Evolutionary conservation across 1,140 invertebrate genomes (phyloP), one percentile per base, ranked within the genome.

Genomic region (Parapsyche elsis): DNA sequence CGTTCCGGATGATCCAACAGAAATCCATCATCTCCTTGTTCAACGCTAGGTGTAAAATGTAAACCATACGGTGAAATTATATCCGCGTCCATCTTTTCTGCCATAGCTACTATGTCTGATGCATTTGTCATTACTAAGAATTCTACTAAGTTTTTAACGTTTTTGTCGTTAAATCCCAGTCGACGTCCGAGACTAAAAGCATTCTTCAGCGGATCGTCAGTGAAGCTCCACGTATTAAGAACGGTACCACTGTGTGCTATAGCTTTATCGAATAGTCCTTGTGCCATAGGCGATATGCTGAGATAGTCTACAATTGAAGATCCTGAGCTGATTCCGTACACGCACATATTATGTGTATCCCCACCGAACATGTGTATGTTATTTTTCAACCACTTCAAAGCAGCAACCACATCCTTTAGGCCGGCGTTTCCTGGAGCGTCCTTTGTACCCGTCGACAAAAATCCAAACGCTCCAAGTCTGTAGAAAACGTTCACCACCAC

Each of bases 221-320:
- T 86, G 12, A 88, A 82, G 5, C 90, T 90, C 92, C 93, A 94
- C 7, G 91, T 89, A 78, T 90, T 91, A 12, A 93, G 85, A 0
- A 93, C 90, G 0, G 92, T 92, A 0, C 94, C 94, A 85, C 93
- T 93, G 88, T 92, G 91, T 16, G 91, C 81, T 67, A 94, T 93
- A 0, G 84, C 86, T 84, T 83, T 87, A 30, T 87, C 85, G 23
- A 88, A 88, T 0, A 89, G 83, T 9, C 87, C 87, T 76, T 78
- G 85, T 0, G 88, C 85, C 49, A 85, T 78, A 23, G 86, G 85
- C 5, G 89, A 88, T 24, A 89, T 80, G 5, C 87, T 85, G 16
- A 88, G 79, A 78, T 87, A 87, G 1, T 87, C 88, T 0, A 85
- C 87, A 0, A 88, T 87, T 2, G 87, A 86, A 49, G 87, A 86